phyloP scores from a whole-genome alignment of 1,140 invertebrate genomes.

The Zaprionus inermis region DNA sequence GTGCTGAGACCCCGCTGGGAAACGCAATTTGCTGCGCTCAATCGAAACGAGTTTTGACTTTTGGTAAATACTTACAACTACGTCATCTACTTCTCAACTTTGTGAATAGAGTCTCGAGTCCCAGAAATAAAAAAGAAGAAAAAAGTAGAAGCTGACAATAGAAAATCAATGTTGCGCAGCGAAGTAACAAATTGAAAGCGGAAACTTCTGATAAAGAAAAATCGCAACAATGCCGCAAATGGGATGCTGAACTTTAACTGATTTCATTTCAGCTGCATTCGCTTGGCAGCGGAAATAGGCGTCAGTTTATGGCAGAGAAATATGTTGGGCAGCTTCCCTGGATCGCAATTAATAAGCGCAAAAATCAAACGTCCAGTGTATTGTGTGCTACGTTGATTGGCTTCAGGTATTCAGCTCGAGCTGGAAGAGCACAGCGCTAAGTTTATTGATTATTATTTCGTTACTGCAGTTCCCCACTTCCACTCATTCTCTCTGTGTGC shows the following conservation, averaged over 20 bases:
- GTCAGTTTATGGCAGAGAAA: not conserved
- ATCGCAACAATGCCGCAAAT: constrained; percentile 30
- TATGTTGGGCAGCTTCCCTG: not conserved
- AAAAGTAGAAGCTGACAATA: constrained; percentile 38
- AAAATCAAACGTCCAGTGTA: not conserved
- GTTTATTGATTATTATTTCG: constrained; percentile 24
- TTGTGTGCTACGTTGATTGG: constrained; percentile 8
- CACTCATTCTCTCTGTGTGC: not conserved
- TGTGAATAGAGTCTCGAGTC: not conserved
- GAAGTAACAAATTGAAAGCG: constrained; percentile 49
- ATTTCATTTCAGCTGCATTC: constrained; percentile 38
- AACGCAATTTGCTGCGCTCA: not conserved
- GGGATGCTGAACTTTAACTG: constrained; percentile 29
- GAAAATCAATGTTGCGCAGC: constrained; percentile 62
- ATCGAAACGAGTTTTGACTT: constrained; percentile 11
- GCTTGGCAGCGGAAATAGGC: constrained; percentile 10
- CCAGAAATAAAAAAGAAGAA: not conserved
- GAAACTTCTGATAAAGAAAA: constrained; percentile 41
- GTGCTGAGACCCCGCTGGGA: not conserved
- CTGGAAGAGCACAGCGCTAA: not conserved
- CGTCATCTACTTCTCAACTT: not conserved
- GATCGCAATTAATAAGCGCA: constrained; percentile 15
- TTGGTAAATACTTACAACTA: not conserved
- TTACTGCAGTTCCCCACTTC: too few species aligned
- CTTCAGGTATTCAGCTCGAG: not conserved